Conservation (phyloP, 1,140 invertebrate genomes). For the Drosophila fuyamai region DNA sequence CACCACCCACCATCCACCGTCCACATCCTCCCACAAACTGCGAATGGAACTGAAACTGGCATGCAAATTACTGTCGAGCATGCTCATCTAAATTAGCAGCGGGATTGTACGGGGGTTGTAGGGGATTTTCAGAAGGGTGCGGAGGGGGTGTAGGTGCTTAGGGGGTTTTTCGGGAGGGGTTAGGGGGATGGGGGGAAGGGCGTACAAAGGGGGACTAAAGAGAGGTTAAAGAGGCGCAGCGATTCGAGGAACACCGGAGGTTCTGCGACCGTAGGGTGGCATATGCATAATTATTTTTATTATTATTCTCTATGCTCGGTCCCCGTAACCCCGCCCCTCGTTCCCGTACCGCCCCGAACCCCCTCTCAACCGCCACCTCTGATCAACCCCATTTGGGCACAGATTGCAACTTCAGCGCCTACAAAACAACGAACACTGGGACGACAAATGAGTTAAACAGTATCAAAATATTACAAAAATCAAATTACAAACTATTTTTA, state of each 20-base stretch:
- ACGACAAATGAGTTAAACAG: not conserved
- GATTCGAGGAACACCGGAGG: constrained; percentile 30
- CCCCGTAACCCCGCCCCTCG: constrained; percentile 13
- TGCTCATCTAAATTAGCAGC: constrained; percentile 80
- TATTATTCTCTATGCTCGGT: constrained; percentile 68
- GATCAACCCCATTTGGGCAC: constrained; percentile 19
- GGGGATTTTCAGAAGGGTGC: not conserved
- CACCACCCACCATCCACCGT: not conserved
- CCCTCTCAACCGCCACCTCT: not conserved
- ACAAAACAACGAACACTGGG: constrained; percentile 24
- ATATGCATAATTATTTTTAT: constrained; percentile 83
- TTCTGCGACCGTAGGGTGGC: constrained; percentile 56
- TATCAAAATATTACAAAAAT: not conserved
- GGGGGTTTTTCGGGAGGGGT: not conserved
- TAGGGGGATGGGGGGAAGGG: not conserved
- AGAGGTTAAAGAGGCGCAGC: constrained; percentile 9
- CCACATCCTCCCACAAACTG: constrained; percentile 34
- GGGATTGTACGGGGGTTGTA: constrained; percentile 3
- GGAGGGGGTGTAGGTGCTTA: not conserved
- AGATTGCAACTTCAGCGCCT: constrained; percentile 59
- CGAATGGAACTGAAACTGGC: constrained; percentile 73
- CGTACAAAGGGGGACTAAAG: not conserved
- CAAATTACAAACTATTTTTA: no score
- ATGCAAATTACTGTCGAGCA: constrained; percentile 82
- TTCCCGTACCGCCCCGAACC: not conserved